phyloP scores from a whole-genome alignment of 2,113 vertebrate species.

The Poeciliopsis prolifica region DNA sequence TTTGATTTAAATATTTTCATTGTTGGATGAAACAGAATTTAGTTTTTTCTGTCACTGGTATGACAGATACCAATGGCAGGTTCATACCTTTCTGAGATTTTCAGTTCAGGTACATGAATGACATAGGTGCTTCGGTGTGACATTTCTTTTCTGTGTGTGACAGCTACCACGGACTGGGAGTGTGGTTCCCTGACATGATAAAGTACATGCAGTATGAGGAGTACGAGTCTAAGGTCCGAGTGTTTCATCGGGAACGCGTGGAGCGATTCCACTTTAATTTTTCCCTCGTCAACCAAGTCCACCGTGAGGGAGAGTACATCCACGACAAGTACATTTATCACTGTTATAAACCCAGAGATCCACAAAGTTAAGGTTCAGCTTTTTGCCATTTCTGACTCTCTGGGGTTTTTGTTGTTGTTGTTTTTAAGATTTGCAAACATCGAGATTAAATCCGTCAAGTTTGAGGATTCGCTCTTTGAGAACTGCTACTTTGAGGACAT shows the following conservation, averaged over 20 bases:
- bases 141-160: constrained; percentile 22
- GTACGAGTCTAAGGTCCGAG: constrained; percentile 86
- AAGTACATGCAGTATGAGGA: constrained; percentile 93
- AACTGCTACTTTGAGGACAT: constrained; percentile 96
- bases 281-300: constrained; percentile 95
- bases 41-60: not conserved
- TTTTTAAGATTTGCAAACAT: constrained; percentile 88
- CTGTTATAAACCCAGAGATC: not conserved
- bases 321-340: constrained; percentile 86
- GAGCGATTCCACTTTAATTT: constrained; percentile 94
- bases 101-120: not conserved
- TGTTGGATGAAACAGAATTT: too few species aligned
- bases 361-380: not conserved
- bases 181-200: constrained; percentile 99
- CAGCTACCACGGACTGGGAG: constrained; percentile 94
- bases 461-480: constrained; percentile 90
- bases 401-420: not conserved
- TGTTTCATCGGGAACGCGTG: constrained; percentile 87
- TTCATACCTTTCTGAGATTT: not conserved
- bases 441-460: constrained; percentile 93
- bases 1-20: not conserved
- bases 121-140: not conserved
- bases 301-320: constrained; percentile 88
- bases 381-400: not conserved
- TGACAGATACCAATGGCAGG: too few species aligned